phyloP scores from a whole-genome alignment of 2,888 invertebrate genomes.

The Dendrolimus houi region DNA sequence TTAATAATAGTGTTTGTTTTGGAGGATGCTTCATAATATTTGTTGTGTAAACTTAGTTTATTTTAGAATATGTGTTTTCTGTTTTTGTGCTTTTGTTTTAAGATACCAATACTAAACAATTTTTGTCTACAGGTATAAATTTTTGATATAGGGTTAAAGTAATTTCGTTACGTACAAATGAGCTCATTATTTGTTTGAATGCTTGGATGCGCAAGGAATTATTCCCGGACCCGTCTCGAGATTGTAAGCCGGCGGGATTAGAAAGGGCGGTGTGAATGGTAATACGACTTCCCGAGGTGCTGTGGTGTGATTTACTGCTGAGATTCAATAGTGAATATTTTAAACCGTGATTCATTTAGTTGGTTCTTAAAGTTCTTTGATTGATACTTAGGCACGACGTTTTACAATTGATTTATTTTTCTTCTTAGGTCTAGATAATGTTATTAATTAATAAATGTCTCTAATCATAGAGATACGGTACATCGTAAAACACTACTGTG shows the following conservation, averaged over 20 bases:
- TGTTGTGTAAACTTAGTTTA: constrained; percentile 10
- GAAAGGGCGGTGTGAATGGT: constrained; percentile 72
- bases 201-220: constrained; percentile 66
- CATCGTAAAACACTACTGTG: too few species aligned
- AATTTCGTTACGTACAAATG: background rate
- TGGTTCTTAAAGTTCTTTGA: background rate
- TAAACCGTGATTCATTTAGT: constrained; percentile 61
- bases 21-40: constrained; percentile 4
- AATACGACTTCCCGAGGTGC: constrained; percentile 67
- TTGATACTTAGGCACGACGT: background rate
- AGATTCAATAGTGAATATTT: constrained; percentile 75
- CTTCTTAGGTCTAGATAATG: too few species aligned
- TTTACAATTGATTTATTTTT: too few species aligned
- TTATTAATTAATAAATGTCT: too few species aligned
- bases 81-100: too few species aligned
- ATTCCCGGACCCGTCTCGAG: constrained; percentile 66
- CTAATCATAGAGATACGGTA: too few species aligned
- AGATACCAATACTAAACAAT: too few species aligned
- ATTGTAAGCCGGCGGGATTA: constrained; percentile 71
- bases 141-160: too few species aligned
- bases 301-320: constrained; percentile 73
- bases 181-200: constrained; percentile 29
- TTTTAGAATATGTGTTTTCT: too few species aligned
- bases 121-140: too few species aligned
- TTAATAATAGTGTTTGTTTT: constrained; percentile 21